Percentiles rank a stretch among this genome's conserved stretches.
Conservation (phyloP, 2,888 invertebrate genomes). For the Zygothrica quintamaculata region DNA sequence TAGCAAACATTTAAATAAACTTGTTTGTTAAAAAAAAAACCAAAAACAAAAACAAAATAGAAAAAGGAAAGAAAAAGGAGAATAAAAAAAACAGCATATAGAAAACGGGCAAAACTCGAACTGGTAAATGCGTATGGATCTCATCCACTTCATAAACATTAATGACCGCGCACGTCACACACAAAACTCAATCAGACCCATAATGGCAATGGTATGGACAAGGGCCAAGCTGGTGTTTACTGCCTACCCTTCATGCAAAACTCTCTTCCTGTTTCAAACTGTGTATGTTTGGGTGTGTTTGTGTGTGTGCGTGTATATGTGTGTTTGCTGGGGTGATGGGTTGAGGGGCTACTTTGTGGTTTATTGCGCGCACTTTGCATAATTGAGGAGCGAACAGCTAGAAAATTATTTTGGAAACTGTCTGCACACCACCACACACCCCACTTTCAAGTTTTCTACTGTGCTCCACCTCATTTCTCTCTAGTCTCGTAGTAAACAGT, state of each 20-base stretch:
- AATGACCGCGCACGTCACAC: conserved; percentile 78
- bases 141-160: conserved; percentile 66
- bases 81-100: conserved; percentile 3
- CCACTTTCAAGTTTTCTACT: too few species aligned
- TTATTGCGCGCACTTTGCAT: conserved; percentile 78
- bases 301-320: not conserved
- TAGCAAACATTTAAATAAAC: conserved; percentile 82
- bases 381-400: conserved; percentile 62
- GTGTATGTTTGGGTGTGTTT: too few species aligned
- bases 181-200: conserved; percentile 51
- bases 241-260: not conserved
- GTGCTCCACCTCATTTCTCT: not conserved
- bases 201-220: conserved; percentile 2
- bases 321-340: not conserved
- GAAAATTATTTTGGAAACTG: conserved; percentile 64
- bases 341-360: conserved; percentile 69
- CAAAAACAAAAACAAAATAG: conserved; percentile 31
- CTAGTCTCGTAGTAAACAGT: conserved; percentile 20
- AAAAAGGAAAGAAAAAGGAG: conserved; percentile 31
- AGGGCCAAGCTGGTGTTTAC: not conserved
- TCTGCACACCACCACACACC: conserved; percentile 24
- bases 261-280: not conserved
- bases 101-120: conserved; percentile 9
- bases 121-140: conserved; percentile 32
- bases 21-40: conserved; percentile 46